Percentiles rank a stretch among this genome's conserved stretches.
Conservation (phyloP, 1,140 invertebrate genomes). For the Pogonognathellus flavescens region DNA sequence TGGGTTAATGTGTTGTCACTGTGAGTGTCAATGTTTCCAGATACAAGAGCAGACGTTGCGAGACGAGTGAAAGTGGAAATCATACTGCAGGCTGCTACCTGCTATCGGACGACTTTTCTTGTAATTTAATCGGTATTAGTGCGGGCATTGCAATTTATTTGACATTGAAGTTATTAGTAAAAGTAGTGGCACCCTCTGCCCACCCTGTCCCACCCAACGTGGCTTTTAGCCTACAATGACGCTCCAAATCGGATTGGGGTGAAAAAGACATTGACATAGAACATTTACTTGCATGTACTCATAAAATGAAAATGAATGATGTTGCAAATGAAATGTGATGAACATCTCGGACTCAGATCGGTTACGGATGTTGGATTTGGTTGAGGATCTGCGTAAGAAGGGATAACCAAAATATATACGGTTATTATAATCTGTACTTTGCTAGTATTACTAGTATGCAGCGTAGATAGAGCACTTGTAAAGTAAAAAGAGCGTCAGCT, state of each 20-base stretch:
- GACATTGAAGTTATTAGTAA: neutral
- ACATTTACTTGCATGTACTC: neutral
- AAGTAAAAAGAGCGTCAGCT: slow-evolving; percentile 60
- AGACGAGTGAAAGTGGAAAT: neutral
- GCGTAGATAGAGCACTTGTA: too few species aligned
- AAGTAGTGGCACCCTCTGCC: neutral
- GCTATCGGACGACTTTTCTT: neutral
- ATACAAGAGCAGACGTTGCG: neutral
- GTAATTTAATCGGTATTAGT: slow-evolving; percentile 2
- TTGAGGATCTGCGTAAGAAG: neutral
- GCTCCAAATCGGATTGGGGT: neutral
- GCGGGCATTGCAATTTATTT: slow-evolving; percentile 1
- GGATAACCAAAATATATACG: neutral
- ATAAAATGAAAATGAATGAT: slow-evolving; percentile 7
- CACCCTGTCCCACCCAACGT: neutral
- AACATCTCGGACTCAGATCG: neutral
- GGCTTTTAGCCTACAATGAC: neutral
- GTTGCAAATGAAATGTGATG: slow-evolving; percentile 31
- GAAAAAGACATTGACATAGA: neutral
- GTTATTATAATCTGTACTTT: neutral
- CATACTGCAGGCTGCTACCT: neutral
- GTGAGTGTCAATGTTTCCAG: neutral
- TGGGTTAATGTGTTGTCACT: neutral
- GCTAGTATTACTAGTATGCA: neutral
- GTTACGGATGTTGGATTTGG: slow-evolving; percentile 38